phyloP scores from a whole-genome alignment of 1,140 invertebrate species.

The Ptiloglossa arizonensis region DNA sequence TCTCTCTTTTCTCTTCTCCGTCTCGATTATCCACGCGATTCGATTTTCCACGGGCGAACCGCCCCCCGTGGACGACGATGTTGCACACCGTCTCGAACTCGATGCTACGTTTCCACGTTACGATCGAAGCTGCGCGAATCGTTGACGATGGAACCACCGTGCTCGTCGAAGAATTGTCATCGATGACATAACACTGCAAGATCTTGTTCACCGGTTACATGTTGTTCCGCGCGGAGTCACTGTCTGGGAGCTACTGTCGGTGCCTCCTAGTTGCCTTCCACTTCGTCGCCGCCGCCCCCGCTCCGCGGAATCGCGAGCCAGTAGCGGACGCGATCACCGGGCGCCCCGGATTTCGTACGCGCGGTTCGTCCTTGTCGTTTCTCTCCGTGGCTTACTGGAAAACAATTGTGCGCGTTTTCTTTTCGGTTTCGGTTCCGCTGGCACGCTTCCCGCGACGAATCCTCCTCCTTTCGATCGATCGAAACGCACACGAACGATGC shows the following conservation, averaged over 20 bases:
- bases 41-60: no score
- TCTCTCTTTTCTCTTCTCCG: no score
- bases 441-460: no score
- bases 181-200: constrained; percentile 66
- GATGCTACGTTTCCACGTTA: no score
- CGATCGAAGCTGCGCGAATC: constrained; percentile 10
- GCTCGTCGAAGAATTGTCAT: constrained; percentile 54
- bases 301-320: constrained; percentile 58
- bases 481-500: no score
- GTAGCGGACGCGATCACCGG: constrained; percentile 41
- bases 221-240: constrained; percentile 70
- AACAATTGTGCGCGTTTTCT: no score
- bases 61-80: no score
- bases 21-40: background rate
- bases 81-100: no score
- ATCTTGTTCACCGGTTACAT: constrained; percentile 53
- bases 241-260: constrained; percentile 77
- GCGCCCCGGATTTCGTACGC: background rate
- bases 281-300: constrained; percentile 67
- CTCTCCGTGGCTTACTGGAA: background rate
- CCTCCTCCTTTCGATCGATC: no score
- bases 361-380: background rate
- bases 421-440: no score
- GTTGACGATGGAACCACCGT: background rate
- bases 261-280: constrained; percentile 69